Percentiles rank a stretch among this genome's conserved stretches.
These are phyloP conservation scores for Parambassis ranga DNA, from an alignment of 2,797 vertebrate species.

Conservation along the genomic window DNA sequence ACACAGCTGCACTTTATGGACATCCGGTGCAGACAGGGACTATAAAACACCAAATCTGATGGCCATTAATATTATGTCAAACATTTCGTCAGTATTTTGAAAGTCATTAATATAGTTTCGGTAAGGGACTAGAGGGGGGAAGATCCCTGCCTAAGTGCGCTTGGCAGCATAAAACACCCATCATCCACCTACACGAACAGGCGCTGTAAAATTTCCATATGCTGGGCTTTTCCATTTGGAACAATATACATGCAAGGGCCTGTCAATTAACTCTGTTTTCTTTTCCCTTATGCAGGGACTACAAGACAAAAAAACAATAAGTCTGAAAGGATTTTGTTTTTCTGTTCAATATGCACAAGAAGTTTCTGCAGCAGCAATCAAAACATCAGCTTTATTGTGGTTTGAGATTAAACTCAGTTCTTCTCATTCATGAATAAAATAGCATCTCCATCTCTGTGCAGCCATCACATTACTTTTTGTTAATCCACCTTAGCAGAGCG, in stretches of 20 bases:
- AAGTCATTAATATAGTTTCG: slow-evolving; percentile 37
- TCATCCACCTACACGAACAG: not conserved
- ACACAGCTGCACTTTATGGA: slow-evolving; percentile 53
- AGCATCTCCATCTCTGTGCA: not conserved
- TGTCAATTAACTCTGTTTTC: not conserved
- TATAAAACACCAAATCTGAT: slow-evolving; percentile 36
- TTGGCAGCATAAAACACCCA: not conserved
- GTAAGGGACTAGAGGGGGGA: not conserved
- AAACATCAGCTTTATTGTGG: not conserved
- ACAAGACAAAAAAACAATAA: not conserved
- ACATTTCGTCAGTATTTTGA: slow-evolving; percentile 53
- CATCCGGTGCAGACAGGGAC: slow-evolving; percentile 28
- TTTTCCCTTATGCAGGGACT: not conserved
- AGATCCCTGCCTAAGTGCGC: not conserved
- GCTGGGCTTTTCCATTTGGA: not conserved
- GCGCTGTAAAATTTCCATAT: not conserved
- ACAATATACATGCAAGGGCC: not conserved
- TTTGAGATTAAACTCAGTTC: not conserved
- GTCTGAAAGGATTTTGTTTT: too few species aligned
- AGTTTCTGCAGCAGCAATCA: not conserved
- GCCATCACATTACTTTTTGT: slow-evolving; percentile 1
- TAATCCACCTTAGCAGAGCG: not conserved
- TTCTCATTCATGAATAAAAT: not conserved
- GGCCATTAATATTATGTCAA: slow-evolving; percentile 42
- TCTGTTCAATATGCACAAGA: not conserved